Conservation (phyloP, 2,797 vertebrate species). For the Poecilia velifera region DNA sequence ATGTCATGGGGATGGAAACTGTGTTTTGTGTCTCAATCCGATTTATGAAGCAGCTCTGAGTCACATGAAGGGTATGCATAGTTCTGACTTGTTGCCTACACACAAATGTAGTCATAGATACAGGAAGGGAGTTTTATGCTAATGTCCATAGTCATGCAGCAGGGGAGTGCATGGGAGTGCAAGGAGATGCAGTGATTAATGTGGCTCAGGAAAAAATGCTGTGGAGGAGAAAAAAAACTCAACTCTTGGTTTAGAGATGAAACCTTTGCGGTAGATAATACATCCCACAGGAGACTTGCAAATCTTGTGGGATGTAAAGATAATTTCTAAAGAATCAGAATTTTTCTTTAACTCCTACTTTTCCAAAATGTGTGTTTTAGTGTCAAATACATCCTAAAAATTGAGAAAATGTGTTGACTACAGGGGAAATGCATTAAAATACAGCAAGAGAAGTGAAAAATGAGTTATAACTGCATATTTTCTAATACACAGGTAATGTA, state of each 20-base stretch:
- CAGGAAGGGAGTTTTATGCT: neutral
- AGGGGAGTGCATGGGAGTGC: neutral
- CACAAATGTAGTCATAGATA: neutral
- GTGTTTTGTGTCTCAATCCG: neutral
- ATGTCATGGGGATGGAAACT: neutral
- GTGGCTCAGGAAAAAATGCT: neutral
- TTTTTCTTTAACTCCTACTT: neutral
- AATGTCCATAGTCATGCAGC: neutral
- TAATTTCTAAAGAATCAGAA: neutral
- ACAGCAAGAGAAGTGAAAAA: neutral
- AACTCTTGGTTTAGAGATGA: neutral
- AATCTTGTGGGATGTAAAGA: neutral
- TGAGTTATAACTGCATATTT: neutral
- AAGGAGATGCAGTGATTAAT: neutral
- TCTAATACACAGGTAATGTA: neutral
- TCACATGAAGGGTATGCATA: neutral
- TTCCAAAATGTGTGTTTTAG: neutral
- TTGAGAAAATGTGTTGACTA: neutral
- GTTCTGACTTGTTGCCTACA: constrained; percentile 1
- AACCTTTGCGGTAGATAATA: neutral
- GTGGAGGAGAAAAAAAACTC: neutral
- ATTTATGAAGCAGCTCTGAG: neutral
- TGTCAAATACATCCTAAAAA: neutral
- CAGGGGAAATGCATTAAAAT: neutral
- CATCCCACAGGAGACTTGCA: neutral